Conservation (phyloP, 2,113 vertebrate genomes). For the Emydocephalus ijimae region DNA sequence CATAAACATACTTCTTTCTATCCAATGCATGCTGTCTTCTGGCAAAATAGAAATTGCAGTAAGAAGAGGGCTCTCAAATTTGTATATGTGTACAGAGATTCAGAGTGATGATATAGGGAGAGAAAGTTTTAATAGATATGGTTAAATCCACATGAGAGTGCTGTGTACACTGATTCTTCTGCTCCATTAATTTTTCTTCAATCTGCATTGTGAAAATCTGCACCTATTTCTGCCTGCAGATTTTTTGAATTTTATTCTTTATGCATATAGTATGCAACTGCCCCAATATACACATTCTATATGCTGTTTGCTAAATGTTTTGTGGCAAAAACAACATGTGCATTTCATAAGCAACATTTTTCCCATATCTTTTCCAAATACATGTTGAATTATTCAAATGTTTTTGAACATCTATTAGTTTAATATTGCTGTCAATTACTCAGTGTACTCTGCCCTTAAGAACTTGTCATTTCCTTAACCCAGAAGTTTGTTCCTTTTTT, state of each 20-base stretch:
- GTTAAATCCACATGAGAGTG: background rate
- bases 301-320: background rate
- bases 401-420: background rate
- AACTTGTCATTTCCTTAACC: background rate
- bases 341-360: background rate
- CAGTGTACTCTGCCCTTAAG: background rate
- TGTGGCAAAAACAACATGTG: background rate
- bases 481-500: background rate
- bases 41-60: background rate
- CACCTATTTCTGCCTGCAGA: background rate
- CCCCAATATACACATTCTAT: background rate
- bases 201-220: background rate
- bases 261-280: background rate
- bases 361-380: background rate
- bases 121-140: background rate
- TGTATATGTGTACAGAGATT: background rate
- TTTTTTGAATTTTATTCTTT: background rate
- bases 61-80: background rate
- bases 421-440: background rate
- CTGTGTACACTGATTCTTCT: background rate
- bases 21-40: background rate
- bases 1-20: background rate
- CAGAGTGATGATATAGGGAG: background rate
- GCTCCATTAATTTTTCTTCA: background rate
- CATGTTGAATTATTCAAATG: background rate